Conservation (phyloP, 2,113 vertebrate genomes). For the Cyrtonyx montezumae region DNA sequence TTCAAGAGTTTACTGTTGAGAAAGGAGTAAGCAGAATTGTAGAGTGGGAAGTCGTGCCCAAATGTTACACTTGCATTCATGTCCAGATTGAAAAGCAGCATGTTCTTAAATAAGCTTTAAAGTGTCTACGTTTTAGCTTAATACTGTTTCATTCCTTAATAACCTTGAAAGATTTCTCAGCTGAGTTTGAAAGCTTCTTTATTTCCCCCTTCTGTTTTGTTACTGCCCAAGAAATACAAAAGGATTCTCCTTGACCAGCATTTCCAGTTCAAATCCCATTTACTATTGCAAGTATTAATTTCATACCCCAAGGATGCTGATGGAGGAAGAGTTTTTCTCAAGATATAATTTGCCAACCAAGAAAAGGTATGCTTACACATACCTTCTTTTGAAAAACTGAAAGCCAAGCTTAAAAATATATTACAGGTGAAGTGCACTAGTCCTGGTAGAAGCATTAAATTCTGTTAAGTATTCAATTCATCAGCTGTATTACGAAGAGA, state of each 20-base stretch:
- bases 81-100: not conserved
- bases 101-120: not conserved
- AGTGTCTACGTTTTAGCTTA: too few species aligned
- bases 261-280: not conserved
- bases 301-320: not conserved
- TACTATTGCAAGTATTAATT: not conserved
- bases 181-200: not conserved
- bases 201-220: not conserved
- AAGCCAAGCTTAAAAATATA: not conserved
- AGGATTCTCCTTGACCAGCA: not conserved
- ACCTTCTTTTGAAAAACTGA: not conserved
- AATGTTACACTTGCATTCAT: not conserved
- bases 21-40: not conserved
- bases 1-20: not conserved
- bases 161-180: not conserved
- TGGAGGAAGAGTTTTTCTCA: not conserved
- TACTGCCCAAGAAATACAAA: not conserved
- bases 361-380: not conserved
- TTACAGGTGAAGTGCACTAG: not conserved
- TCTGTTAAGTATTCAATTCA: not conserved
- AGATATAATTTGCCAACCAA: not conserved
- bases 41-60: not conserved
- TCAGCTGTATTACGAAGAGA: not conserved
- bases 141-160: not conserved
- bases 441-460: not conserved